Evolutionary conservation across 23 tunicate species (phyloP).

Genomic region (Ascidia mentula): DNA sequence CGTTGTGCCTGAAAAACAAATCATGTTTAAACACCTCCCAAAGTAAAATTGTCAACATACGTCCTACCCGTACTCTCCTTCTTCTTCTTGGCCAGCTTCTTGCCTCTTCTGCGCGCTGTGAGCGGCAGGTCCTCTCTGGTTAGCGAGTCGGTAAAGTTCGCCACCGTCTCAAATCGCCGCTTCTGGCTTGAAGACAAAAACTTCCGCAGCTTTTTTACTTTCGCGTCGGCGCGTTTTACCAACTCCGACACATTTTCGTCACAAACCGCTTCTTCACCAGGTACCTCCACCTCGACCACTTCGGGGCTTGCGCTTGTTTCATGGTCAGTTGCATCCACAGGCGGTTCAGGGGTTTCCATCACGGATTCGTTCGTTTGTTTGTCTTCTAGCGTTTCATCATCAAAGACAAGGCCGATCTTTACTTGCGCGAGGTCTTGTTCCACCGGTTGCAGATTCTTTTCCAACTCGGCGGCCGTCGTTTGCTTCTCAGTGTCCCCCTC

Average conservation of each 20-base stretch:
- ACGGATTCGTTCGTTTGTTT: neutral
- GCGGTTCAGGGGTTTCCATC: neutral
- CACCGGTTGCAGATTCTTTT: constrained; percentile 53
- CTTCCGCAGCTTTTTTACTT: neutral
- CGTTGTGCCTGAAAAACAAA: neutral
- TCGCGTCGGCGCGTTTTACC: neutral
- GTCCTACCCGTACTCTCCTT: neutral
- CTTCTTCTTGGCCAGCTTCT: neutral
- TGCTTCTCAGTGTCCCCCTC: neutral
- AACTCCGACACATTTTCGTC: neutral
- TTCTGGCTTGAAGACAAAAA: constrained; percentile 26
- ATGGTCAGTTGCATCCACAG: neutral
- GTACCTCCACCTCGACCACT: neutral
- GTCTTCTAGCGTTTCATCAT: constrained; percentile 34
- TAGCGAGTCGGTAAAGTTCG: constrained; percentile 13
- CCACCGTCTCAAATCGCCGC: constrained; percentile 24
- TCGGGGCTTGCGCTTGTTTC: neutral
- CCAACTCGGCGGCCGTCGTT: constrained; percentile 61
- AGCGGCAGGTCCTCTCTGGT: constrained; percentile 4
- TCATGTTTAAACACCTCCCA: no score
- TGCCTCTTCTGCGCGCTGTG: neutral
- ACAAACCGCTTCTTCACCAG: neutral
- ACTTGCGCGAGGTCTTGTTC: constrained; percentile 68
- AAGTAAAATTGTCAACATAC: neutral
- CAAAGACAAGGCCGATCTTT: constrained; percentile 62